Base-by-base conservation (phyloP, 2,888 invertebrate genomes). In the Callimorpha dominula region DNA sequence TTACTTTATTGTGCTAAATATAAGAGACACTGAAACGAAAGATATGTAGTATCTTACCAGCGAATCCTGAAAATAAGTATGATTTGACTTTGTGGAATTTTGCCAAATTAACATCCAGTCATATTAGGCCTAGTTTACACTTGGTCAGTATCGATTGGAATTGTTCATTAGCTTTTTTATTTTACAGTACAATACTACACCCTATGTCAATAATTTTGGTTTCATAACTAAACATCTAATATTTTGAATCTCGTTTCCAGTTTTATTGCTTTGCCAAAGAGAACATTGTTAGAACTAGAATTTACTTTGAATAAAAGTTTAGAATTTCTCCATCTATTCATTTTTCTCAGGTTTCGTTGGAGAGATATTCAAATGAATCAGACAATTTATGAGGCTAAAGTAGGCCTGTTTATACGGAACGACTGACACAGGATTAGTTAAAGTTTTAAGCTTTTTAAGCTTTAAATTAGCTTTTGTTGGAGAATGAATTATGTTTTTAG, bases 1-100 rank as follows among this genome's bases (percentile, higher is more conserved):
- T 77, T 72, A 82, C 82, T 87, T 86, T 84, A 88, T 76, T 86
- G 71, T 75, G 78, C 75, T 81, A 76, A 78, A 72, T 77, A 72
- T 72, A 77, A 77, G 73, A 72, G 50, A 72, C 79, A 84, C 17
- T 66, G 57, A 65, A 70, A 68, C 63, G 54, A 73, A 63, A 71
- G 64, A 78, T 72, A 75, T 66, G 52, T 75, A 75, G 74, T 68
- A 57, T 50, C 31, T 54, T 20, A 42, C 42, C 74, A 46, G 63
- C 54, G 50, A 70, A 63, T 42, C 63, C 60, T 70, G 73, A 71
- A 12, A 57, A 66, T 17, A 42, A 40, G 4, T n/a, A 8, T 20
- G 12, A 57, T 12, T 12, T n/a, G 57, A 11, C n/a, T 20, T 31
- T 31, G 5, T 31, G 12, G 20, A 57, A 31, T 57, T 57, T n/a